Conservation (phyloP, 2,888 invertebrate species). For the Tachina fera region DNA sequence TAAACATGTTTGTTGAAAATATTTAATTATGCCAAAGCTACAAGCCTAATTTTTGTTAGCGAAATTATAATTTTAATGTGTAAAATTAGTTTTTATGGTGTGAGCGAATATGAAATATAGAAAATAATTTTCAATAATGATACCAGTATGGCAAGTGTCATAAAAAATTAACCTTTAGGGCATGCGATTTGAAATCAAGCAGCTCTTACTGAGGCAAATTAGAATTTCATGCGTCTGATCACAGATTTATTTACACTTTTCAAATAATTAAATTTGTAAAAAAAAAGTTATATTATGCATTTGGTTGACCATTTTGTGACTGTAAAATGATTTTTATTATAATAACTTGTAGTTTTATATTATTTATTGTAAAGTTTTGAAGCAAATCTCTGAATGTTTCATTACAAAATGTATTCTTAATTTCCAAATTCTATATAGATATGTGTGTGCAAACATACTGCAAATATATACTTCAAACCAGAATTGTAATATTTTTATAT, state of each 20-base stretch:
- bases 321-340: no score
- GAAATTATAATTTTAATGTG: constrained; percentile 30
- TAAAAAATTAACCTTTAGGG: not conserved
- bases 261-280: no score
- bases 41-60: not conserved
- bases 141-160: not conserved
- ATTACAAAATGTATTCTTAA: no score
- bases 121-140: constrained; percentile 29
- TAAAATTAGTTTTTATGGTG: constrained; percentile 30
- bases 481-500: no score
- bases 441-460: no score
- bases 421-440: no score
- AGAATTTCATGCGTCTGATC: not conserved
- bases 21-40: not conserved
- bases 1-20: not conserved
- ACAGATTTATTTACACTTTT: not conserved
- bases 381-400: no score
- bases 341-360: no score
- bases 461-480: no score
- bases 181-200: not conserved
- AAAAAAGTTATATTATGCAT: no score
- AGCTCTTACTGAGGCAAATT: not conserved
- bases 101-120: constrained; percentile 32
- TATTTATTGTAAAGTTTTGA: no score
- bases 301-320: no score